Evolutionary conservation across 1,140 invertebrate genomes (phyloP).

Genomic region (Apis dorsata): DNA sequence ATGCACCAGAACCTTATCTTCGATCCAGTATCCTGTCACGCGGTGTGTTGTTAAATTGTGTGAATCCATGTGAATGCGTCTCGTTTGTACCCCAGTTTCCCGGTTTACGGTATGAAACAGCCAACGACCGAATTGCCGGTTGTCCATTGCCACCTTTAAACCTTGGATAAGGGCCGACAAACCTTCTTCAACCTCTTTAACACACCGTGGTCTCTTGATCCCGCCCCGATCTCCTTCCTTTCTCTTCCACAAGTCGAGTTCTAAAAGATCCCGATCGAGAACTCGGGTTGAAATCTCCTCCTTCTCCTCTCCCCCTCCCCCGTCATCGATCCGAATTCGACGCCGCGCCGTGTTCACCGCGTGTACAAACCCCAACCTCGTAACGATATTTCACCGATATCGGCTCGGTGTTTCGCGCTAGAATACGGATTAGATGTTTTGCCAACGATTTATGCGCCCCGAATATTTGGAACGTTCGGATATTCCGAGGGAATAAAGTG

Average conservation of each 20-base stretch:
- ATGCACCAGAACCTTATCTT: slow-evolving; percentile 26
- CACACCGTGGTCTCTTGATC: not conserved
- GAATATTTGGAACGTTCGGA: too few species aligned
- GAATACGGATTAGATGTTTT: slow-evolving; percentile 24
- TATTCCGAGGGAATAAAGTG: not conserved
- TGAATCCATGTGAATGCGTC: slow-evolving; percentile 39
- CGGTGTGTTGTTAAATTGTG: slow-evolving; percentile 38
- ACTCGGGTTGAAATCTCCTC: too few species aligned
- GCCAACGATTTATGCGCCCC: slow-evolving; percentile 4
- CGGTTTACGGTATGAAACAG: not conserved
- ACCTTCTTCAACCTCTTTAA: too few species aligned
- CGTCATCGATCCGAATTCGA: slow-evolving; percentile 33
- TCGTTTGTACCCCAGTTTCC: slow-evolving; percentile 23
- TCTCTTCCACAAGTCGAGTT: too few species aligned
- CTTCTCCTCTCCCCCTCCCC: too few species aligned
- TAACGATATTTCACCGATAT: slow-evolving; percentile 48
- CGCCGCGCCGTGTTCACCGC: not conserved
- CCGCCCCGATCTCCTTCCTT: slow-evolving; percentile 13
- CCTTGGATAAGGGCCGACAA: not conserved
- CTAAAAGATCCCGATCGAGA: too few species aligned
- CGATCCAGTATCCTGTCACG: slow-evolving; percentile 3
- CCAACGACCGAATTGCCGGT: slow-evolving; percentile 8
- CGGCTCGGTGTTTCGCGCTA: slow-evolving; percentile 41
- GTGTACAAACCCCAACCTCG: not conserved
- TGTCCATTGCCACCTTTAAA: not conserved